phyloP scores from a whole-genome alignment of 2,797 vertebrate genomes.

The Syngnathus rostellatus region DNA sequence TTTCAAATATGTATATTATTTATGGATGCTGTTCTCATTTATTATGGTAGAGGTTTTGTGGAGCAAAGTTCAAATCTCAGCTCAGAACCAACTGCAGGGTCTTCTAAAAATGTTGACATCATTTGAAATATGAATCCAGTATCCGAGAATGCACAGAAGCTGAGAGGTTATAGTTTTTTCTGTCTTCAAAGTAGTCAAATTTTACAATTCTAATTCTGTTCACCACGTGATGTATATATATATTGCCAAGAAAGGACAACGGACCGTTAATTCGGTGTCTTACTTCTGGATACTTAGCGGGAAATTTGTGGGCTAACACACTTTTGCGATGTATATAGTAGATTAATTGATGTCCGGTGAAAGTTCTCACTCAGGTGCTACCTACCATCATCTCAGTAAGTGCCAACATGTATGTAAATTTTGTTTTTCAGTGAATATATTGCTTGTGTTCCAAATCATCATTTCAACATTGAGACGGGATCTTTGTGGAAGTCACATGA shows the following conservation, averaged over 20 bases:
- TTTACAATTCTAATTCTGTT: too few species aligned
- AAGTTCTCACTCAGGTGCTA: conserved; percentile 61
- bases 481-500: conserved; percentile 40
- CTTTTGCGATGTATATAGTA: not conserved
- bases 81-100: not conserved
- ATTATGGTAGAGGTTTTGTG: conserved; percentile 16
- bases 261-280: not conserved
- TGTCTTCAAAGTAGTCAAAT: too few species aligned
- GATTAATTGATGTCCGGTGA: not conserved
- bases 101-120: not conserved
- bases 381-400: conserved; percentile 39
- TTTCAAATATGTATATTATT: conserved; percentile 28
- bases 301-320: not conserved
- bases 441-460: conserved; percentile 32
- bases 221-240: too few species aligned
- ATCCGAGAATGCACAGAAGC: not conserved
- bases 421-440: conserved; percentile 21
- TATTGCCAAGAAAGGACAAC: too few species aligned
- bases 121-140: not conserved
- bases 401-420: conserved; percentile 44
- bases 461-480: conserved; percentile 32
- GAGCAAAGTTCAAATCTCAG: conserved; percentile 15
- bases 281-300: not conserved
- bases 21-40: conserved; percentile 57
- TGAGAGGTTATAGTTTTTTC: too few species aligned